Conservation (phyloP, 2,113 vertebrate species). For the Bombycilla garrulus region DNA sequence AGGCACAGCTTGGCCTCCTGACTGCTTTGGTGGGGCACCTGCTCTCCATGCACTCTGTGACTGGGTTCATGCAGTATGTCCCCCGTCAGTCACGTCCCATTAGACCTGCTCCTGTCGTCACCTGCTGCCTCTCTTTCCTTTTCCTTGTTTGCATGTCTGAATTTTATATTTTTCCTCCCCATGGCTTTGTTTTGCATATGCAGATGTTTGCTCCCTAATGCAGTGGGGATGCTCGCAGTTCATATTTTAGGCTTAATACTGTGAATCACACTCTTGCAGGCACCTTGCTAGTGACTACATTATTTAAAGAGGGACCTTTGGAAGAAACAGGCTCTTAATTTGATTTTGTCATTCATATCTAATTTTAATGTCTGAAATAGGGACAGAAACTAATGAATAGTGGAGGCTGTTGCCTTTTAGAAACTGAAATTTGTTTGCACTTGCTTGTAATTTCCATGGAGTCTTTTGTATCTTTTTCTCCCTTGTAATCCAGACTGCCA, state of each 20-base stretch:
- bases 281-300: neutral
- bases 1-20: neutral
- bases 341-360: neutral
- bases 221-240: neutral
- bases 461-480: neutral
- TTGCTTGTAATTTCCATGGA: slow-evolving; percentile 1
- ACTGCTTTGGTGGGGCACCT: neutral
- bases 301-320: neutral
- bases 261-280: neutral
- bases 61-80: neutral
- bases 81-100: neutral
- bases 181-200: neutral
- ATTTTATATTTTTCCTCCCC: neutral
- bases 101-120: neutral
- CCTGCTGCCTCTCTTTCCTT: neutral
- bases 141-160: neutral
- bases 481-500: neutral
- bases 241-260: neutral
- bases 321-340: neutral
- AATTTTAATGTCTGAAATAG: neutral
- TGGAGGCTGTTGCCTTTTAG: neutral
- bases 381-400: neutral
- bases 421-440: neutral
- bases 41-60: neutral
- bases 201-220: neutral